Evolutionary conservation across 2,797 vertebrate species (phyloP), one percentile per base, ranked within the genome.

Genomic region (Neosilurus mollespiculum): DNA sequence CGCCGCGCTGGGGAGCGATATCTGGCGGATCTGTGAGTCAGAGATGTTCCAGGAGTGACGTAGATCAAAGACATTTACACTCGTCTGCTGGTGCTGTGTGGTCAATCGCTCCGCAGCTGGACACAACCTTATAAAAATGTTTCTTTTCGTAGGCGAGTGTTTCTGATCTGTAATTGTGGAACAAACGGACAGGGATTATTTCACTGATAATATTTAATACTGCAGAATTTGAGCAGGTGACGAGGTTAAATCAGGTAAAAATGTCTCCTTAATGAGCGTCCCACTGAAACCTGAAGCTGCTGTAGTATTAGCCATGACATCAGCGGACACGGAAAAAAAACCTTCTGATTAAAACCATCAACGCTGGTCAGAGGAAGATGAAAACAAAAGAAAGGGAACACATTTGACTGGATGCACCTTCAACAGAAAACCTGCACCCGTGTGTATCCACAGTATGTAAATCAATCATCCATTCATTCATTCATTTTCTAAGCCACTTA

Each of bases 11-110:
- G 20, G 64, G 26, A 78, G 66, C 8, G 59, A 54, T 53, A 71
- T 79, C 84, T 82, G 84, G 65, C 26, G n/a, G 49, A 66, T 73
- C 75, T 51, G 34, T 82, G 84, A 82, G 67, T 85, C 84, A 82
- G 84, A 78, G 67, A 56, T 8, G 75, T 82, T 59, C 75, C 59
- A 22, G 34, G 73, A 43, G 81, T 85, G 84, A 85, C 81, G 84
- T 75, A 85, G 67, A 82, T 82, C 81, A 85, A 80, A 82, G 81
- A 79, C 81, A 15, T 62, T 82, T 72, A 72, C 64, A 56, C 65
- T 62, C 78, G 12, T 58, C 67, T 30, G 58, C 59, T 75, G 22
- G 18, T 37, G 2, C 11, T 59, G 51, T 0, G 62, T 34, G 79
- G 78, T 65, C 66, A 22, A 78, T 58, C 69, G 2, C 22, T 12